Evolutionary conservation across 2,113 vertebrate species (phyloP).

Genomic region (Grus americana): DNA sequence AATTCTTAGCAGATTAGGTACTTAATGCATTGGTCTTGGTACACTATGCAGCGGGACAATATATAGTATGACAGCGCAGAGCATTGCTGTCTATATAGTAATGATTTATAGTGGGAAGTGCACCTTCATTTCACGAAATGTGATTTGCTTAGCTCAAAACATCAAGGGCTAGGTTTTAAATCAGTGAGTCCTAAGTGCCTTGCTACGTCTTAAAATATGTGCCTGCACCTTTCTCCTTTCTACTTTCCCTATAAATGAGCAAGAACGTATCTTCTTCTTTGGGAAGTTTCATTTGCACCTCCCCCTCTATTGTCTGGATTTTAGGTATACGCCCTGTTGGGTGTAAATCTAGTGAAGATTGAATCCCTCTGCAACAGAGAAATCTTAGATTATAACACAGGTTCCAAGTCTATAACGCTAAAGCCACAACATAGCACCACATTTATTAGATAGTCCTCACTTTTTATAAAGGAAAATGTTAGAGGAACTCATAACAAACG

Average conservation of each 20-base stretch:
- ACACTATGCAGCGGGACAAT: background rate
- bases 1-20: background rate
- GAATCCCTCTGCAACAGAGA: conserved; percentile 24
- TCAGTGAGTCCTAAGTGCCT: background rate
- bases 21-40: background rate
- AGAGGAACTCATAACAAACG: conserved; percentile 47
- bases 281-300: background rate
- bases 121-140: background rate
- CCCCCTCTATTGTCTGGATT: background rate
- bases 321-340: background rate
- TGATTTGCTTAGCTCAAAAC: background rate
- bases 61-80: background rate
- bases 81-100: background rate
- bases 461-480: conserved; percentile 52
- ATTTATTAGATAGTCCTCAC: conserved; percentile 59
- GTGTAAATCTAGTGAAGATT: conserved; percentile 15
- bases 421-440: conserved; percentile 2
- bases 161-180: background rate
- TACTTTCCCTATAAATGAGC: background rate
- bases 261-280: background rate
- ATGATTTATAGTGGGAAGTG: background rate
- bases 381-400: background rate
- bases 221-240: background rate
- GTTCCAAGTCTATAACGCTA: conserved; percentile 39
- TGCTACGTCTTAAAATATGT: background rate